Percentiles rank a stretch among this genome's conserved stretches.
Evolutionary conservation across 2,888 invertebrate species (phyloP).

Genomic region (Eudemis profundana): DNA sequence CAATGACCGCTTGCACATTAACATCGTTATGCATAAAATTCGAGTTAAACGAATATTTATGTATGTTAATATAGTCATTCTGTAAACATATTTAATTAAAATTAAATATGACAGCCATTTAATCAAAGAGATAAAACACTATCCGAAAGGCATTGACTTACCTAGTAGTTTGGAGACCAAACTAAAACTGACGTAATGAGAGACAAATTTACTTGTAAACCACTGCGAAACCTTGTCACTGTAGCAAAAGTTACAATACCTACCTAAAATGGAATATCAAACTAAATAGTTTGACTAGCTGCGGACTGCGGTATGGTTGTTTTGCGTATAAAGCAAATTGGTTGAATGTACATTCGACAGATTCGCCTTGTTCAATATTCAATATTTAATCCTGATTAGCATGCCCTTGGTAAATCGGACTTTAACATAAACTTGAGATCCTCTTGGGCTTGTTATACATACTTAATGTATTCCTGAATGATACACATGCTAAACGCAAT

Average conservation of each 20-base stretch:
- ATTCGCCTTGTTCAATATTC: conserved; percentile 32
- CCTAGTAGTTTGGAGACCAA: conserved; percentile 23
- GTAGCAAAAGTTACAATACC: not conserved
- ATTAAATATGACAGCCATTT: conserved; percentile 24
- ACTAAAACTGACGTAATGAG: conserved; percentile 38
- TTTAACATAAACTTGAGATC: conserved; percentile 14
- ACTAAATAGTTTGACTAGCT: conserved; percentile 4
- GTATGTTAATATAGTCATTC: conserved; percentile 17
- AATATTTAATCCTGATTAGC: conserved; percentile 35
- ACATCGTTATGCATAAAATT: not conserved
- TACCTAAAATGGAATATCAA: conserved; percentile 5
- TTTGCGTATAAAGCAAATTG: not conserved
- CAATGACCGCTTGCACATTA: conserved; percentile 5
- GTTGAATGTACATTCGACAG: conserved; percentile 8
- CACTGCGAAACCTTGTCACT: conserved; percentile 11
- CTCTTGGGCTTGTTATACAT: not conserved
- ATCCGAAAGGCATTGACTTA: not conserved
- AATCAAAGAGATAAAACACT: conserved; percentile 19
- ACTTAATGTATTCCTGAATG: too few species aligned
- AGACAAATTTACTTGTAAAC: conserved; percentile 24
- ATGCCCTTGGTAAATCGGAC: conserved; percentile 28
- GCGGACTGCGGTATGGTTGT: conserved; percentile 13
- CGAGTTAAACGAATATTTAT: not conserved
- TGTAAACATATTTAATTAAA: conserved; percentile 31
- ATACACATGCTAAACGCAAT: too few species aligned